Evolutionary conservation across 2,113 vertebrate species (phyloP).

Genomic region (Nycticebus coucang): DNA sequence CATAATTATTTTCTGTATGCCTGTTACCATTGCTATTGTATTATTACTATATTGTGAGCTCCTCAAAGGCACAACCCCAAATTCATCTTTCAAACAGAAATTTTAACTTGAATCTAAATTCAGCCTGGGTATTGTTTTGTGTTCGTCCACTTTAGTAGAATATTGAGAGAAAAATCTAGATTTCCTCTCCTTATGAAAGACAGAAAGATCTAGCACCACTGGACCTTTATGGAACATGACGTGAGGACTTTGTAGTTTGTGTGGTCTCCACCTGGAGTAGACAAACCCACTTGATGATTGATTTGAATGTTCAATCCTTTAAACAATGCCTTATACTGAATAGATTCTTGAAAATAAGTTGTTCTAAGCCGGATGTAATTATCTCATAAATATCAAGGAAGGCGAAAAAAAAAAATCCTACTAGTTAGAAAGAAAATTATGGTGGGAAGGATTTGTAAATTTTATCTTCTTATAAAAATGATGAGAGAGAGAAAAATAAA

Average conservation of each 20-base stretch:
- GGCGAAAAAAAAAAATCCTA: neutral
- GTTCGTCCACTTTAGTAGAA: neutral
- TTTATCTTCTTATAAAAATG: constrained; percentile 27
- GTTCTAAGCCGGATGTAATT: neutral
- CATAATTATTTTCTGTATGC: neutral
- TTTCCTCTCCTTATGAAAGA: neutral
- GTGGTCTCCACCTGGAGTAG: neutral
- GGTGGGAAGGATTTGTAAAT: neutral
- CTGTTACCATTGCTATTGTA: neutral
- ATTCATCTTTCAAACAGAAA: neutral
- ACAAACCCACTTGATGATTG: neutral
- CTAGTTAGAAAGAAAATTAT: constrained; percentile 26
- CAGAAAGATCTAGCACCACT: neutral
- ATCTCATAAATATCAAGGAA: neutral
- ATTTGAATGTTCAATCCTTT: neutral
- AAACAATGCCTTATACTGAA: neutral
- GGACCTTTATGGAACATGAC: neutral
- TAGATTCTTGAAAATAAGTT: neutral
- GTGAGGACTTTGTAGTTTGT: neutral
- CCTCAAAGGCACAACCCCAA: neutral
- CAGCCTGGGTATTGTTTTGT: neutral
- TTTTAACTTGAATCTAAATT: neutral
- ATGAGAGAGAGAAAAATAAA: neutral
- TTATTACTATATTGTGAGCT: neutral
- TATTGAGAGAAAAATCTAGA: neutral